phyloP scores from a whole-genome alignment of 2,888 invertebrate genomes.

The Drosophila kokeensis region DNA sequence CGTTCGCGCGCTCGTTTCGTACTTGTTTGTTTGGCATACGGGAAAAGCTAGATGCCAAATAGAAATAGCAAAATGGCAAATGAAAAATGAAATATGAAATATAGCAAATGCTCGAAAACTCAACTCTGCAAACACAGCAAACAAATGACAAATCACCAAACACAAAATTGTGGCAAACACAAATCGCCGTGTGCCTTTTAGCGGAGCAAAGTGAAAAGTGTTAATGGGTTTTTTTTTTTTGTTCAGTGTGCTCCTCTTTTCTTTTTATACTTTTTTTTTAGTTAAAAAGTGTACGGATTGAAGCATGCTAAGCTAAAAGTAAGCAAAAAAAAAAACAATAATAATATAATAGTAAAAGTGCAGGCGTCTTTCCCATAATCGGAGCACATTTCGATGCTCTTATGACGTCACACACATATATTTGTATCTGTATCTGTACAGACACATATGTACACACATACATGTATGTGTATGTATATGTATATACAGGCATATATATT shows the following conservation, averaged over 20 bases:
- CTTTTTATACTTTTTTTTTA: neutral
- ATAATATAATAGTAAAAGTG: conserved; percentile 39
- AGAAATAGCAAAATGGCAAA: conserved; percentile 2
- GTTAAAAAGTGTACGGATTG: neutral
- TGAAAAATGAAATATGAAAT: conserved; percentile 4
- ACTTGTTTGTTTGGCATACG: conserved; percentile 44
- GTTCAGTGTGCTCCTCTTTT: neutral
- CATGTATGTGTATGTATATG: neutral
- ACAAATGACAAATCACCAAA: conserved; percentile 31
- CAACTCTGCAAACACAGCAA: conserved; percentile 22
- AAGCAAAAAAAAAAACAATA: conserved; percentile 6
- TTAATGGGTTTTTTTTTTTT: neutral
- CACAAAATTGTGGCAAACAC: conserved; percentile 11
- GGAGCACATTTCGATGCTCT: conserved; percentile 9
- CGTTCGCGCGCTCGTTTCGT: conserved; percentile 34
- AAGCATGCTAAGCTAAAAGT: conserved; percentile 9
- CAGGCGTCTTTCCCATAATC: conserved; percentile 6
- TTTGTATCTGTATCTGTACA: neutral
- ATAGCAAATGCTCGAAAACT: conserved; percentile 12
- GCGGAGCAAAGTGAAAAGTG: conserved; percentile 10
- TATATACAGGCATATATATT: conserved; percentile 24
- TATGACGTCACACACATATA: conserved; percentile 59
- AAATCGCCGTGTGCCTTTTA: conserved; percentile 66
- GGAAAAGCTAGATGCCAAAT: conserved; percentile 14
- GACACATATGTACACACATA: conserved; percentile 14